Percentiles rank a stretch among this genome's conserved stretches.
phyloP scores from a whole-genome alignment of 2,888 invertebrate species.

The Pyrgus malvae region DNA sequence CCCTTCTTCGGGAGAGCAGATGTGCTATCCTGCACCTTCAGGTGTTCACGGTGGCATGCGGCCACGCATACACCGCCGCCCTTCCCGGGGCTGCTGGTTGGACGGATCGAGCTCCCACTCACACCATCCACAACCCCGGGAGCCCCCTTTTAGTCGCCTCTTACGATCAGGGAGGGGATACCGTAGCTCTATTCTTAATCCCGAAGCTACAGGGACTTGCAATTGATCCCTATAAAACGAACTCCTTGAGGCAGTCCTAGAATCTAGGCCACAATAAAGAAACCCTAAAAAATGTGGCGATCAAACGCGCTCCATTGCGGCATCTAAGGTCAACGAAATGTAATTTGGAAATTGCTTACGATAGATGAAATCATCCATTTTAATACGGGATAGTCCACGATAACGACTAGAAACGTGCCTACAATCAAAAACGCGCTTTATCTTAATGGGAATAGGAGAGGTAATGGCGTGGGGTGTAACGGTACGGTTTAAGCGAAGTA shows the following conservation, averaged over 20 bases:
- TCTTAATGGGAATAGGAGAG: slow-evolving; percentile 36
- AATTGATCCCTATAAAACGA: slow-evolving; percentile 9
- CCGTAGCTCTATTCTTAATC: too few species aligned
- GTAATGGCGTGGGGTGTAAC: slow-evolving; percentile 34
- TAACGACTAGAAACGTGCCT: slow-evolving; percentile 34
- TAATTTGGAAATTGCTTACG: slow-evolving; percentile 66
- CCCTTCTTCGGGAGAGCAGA: too few species aligned
- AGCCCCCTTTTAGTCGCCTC: too few species aligned
- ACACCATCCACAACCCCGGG: too few species aligned
- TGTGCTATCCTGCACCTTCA: too few species aligned
- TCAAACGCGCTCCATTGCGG: slow-evolving; percentile 16
- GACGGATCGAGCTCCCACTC: too few species aligned
- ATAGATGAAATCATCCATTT: slow-evolving; percentile 52
- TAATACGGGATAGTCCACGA: slow-evolving; percentile 38
- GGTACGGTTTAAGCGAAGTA: slow-evolving; percentile 31
- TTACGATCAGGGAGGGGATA: too few species aligned
- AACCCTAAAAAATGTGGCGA: slow-evolving; percentile 10
- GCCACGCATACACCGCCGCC: too few species aligned
- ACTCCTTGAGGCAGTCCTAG: background rate
- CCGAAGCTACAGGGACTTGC: too few species aligned
- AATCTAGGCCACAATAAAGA: slow-evolving; percentile 6
- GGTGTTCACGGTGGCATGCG: too few species aligned
- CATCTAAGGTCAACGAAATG: slow-evolving; percentile 43
- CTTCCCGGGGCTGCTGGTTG: too few species aligned
- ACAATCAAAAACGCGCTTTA: slow-evolving; percentile 44